Evolutionary conservation across 2,888 invertebrate species (phyloP).

Genomic region (Pycnomerus fuliginosus): DNA sequence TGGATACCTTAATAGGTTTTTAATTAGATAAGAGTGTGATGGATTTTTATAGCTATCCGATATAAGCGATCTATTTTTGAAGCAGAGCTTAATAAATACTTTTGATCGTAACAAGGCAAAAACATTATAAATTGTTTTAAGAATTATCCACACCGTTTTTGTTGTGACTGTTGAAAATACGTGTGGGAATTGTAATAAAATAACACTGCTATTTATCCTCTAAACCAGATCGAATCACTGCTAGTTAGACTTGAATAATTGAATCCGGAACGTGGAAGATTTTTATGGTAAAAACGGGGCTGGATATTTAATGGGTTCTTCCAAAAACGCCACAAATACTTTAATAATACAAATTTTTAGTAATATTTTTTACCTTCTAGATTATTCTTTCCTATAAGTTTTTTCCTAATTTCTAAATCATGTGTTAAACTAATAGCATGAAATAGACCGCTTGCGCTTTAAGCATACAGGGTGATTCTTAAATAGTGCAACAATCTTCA

Average conservation of each 20-base stretch:
- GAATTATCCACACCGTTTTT: conserved; percentile 18
- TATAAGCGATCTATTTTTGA: conserved; percentile 5
- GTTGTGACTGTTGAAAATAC: conserved; percentile 11
- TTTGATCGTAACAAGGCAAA: conserved; percentile 4
- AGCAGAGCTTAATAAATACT: conserved; percentile 13
- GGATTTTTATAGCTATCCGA: conserved; percentile 5
- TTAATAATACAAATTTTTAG: no score
- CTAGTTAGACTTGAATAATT: conserved; percentile 15
- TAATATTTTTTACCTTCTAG: no score
- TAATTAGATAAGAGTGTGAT: conserved; percentile 10
- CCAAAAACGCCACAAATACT: no score
- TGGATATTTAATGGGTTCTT: no score
- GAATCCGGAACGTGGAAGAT: conserved; percentile 14
- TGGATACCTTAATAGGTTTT: conserved; percentile 11
- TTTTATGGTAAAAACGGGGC: no score
- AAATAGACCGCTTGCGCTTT: no score
- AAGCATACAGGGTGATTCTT: no score
- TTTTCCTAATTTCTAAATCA: no score
- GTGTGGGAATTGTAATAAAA: conserved; percentile 22
- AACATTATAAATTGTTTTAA: conserved; percentile 5
- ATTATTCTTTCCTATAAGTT: no score
- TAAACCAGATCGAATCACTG: conserved; percentile 21
- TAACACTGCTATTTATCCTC: conserved; percentile 10
- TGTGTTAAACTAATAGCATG: no score
- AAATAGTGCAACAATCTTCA: no score